Conservation (phyloP, 2,113 vertebrate genomes). For the Nicator chloris region DNA sequence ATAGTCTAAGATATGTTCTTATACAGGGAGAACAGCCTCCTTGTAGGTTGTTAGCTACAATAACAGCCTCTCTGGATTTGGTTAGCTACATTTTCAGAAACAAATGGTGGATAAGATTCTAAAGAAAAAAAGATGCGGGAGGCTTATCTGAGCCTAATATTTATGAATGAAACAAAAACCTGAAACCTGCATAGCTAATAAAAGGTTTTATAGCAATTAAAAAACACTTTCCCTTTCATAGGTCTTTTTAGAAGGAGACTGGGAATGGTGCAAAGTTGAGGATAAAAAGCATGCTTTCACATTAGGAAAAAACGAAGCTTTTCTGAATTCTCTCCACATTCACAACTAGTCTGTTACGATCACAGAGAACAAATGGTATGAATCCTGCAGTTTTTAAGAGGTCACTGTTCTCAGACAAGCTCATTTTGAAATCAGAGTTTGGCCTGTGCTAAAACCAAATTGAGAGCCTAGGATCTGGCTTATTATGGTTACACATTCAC, state of each 20-base stretch:
- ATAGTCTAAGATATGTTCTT: conserved; percentile 22
- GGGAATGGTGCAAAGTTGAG: conserved; percentile 14
- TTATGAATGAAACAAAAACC: conserved; percentile 57
- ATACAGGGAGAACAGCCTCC: background rate
- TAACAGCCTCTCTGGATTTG: background rate
- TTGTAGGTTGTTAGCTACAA: background rate
- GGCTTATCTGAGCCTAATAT: conserved; percentile 35
- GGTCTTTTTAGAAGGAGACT: conserved; percentile 28
- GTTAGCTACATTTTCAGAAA: conserved; percentile 49
- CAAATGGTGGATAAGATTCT: conserved; percentile 24
- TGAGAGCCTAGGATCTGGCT: background rate
- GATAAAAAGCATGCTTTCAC: conserved; percentile 52
- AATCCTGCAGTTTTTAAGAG: conserved; percentile 8
- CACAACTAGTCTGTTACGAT: conserved; percentile 3
- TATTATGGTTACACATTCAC: background rate
- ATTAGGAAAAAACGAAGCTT: background rate
- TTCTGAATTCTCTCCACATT: conserved; percentile 40
- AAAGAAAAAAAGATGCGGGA: conserved; percentile 53
- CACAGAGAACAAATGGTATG: conserved; percentile 8
- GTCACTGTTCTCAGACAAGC: background rate
- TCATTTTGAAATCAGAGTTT: background rate
- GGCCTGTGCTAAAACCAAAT: background rate
- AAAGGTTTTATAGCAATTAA: background rate
- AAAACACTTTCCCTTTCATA: conserved; percentile 32
- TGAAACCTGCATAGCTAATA: conserved; percentile 38